phyloP scores from a whole-genome alignment of 2,888 invertebrate genomes.

The Rhopalosiphum nymphaeae region DNA sequence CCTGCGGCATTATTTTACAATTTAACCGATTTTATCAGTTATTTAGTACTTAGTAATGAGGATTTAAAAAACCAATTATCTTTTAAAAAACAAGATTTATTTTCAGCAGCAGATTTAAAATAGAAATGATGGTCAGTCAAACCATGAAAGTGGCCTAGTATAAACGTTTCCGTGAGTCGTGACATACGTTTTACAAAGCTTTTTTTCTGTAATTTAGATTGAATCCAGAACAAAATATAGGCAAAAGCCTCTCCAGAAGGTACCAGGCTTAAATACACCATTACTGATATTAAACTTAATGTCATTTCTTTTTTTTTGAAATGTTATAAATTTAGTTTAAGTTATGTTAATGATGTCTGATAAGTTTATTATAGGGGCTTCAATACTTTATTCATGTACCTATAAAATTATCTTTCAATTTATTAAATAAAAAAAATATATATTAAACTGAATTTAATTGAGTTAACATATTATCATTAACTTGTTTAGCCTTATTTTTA shows the following conservation, averaged over 20 bases:
- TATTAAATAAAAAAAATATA: background rate
- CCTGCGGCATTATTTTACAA: background rate
- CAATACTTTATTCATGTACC: background rate
- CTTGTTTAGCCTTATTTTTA: background rate
- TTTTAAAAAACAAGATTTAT: background rate
- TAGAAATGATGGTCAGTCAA: background rate
- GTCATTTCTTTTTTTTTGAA: background rate
- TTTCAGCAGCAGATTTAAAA: background rate
- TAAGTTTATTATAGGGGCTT: background rate
- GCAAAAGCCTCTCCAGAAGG: background rate
- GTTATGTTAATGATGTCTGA: background rate
- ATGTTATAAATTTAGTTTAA: background rate
- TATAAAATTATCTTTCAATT: background rate
- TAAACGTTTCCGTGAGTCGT: background rate
- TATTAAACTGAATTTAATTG: background rate
- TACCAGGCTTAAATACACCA: background rate
- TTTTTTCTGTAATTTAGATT: background rate
- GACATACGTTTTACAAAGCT: background rate
- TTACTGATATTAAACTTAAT: background rate
- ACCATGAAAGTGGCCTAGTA: background rate
- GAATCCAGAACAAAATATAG: background rate
- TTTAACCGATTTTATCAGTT: background rate
- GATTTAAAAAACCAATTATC: background rate
- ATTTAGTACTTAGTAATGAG: background rate
- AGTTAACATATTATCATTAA: background rate